Percentiles rank a stretch among this genome's conserved stretches.
phyloP scores from a whole-genome alignment of 2,113 vertebrate genomes.

The Daboia siamensis region DNA sequence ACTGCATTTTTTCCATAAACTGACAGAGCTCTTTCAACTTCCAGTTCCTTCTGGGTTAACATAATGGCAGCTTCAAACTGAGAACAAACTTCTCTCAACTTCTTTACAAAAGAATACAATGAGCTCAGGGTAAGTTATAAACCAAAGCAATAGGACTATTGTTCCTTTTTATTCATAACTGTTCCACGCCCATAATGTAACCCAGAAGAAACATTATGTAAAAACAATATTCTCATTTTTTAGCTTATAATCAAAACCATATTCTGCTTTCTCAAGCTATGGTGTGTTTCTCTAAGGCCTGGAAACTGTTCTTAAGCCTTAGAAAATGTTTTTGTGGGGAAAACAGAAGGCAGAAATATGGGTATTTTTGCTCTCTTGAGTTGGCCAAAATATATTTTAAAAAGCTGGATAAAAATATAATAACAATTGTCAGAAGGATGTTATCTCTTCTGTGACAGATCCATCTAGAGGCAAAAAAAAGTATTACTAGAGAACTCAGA shows the following conservation, averaged over 20 bases:
- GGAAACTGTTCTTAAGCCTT: background rate
- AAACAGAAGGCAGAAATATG: background rate
- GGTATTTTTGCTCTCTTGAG: background rate
- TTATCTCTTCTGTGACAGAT: background rate
- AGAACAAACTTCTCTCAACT: background rate
- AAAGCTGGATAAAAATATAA: background rate
- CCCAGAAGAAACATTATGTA: background rate
- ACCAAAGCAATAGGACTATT: background rate
- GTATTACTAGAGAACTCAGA: background rate
- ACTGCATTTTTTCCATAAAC: background rate
- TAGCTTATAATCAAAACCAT: background rate
- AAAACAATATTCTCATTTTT: background rate
- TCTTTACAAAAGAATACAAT: background rate
- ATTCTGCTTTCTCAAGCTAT: background rate
- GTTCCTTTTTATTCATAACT: background rate
- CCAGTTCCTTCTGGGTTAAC: background rate
- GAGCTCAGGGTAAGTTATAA: background rate
- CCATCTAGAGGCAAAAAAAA: background rate
- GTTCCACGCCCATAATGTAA: too few relatives aligned
- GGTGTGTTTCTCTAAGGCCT: background rate
- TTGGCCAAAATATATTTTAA: background rate
- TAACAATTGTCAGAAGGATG: background rate
- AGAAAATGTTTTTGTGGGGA: background rate
- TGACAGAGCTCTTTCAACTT: background rate
- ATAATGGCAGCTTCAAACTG: background rate